Evolutionary conservation across 2,113 vertebrate genomes (phyloP), one percentile per base, ranked within the genome.

Genomic region (Aptenodytes forsteri): DNA sequence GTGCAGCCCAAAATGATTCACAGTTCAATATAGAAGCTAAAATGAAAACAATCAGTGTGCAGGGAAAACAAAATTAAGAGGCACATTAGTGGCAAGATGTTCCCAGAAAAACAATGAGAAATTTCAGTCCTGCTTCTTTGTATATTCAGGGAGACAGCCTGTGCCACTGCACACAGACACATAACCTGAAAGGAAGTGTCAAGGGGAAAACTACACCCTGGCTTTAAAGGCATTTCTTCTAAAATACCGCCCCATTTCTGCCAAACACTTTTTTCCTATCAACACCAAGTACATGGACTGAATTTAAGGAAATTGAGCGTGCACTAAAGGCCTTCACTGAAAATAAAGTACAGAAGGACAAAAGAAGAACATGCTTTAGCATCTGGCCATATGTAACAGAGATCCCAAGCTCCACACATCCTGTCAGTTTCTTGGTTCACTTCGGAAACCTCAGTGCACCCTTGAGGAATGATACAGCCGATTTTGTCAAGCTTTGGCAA

Each of bases 381-480:
- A 61, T 36, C 54, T 55, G 55, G 47, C 25, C 17, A 1, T 16
- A 29, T 1, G 1, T 9, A 67, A 17, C 4, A 3, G 16, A 62
- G 25, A 32, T 32, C 61, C 42, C 70, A 27, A 61, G 70, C 55
- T 62, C 29, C 61, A 25, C 23, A 12, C 38, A 54, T 6, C 20
- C 69, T 13, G 5, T 8, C 29, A 17, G 29, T 13, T n/a, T 54
- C 52, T 22, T 26, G 30, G 38, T 54, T 73, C 34, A 7, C 29
- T 25, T 22, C 4, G 0, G 1, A 40, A n/a, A 52, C 20, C 27
- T 8, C 59, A 18, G 38, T 7, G 23, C 19, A 15, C 11, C n/a
- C 72, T 47, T 12, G 25, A 56, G 55, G 64, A 55, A 70, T 1
- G 0, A 23, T 25, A n/a, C 19, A 49, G 30, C 55, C 5, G 10